These are phyloP conservation scores for Alouatta palliata DNA, from an alignment of 2,113 vertebrate species.

Conservation along the genomic window DNA sequence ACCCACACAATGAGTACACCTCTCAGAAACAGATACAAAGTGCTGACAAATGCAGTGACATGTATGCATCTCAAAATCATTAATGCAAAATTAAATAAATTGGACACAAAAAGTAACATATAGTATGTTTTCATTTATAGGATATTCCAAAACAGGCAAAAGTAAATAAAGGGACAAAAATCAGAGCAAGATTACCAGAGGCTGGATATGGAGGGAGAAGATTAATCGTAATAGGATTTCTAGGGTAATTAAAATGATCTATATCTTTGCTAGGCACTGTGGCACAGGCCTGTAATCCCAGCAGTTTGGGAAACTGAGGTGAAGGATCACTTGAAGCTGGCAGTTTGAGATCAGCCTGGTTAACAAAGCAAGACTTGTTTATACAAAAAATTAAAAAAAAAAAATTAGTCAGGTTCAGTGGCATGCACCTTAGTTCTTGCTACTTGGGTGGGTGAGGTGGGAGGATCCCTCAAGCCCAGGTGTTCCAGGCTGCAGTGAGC, in stretches of 20 bases:
- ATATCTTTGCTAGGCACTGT: neutral
- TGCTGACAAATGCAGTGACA: neutral
- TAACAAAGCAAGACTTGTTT: too few relatives aligned
- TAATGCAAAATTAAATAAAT: neutral
- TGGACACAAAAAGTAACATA: neutral
- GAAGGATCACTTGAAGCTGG: too few relatives aligned
- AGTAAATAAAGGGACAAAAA: neutral
- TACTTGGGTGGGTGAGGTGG: too few relatives aligned
- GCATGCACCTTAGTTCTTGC: too few relatives aligned
- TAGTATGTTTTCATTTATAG: neutral
- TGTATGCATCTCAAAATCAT: neutral
- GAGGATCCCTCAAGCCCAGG: too few relatives aligned
- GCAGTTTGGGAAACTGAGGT: too few relatives aligned
- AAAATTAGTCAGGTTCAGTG: too few relatives aligned
- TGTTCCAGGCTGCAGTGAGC: too few relatives aligned
- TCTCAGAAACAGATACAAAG: neutral
- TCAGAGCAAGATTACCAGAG: neutral
- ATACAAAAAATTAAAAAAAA: too few relatives aligned
- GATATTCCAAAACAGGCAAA: neutral
- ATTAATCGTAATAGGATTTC: neutral
- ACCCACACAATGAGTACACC: neutral
- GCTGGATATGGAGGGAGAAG: neutral
- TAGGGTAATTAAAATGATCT: neutral
- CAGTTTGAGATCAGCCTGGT: too few relatives aligned
- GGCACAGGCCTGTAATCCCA: too few relatives aligned